phyloP scores from a whole-genome alignment of 2,113 vertebrate species.

The Brachyhypopomus gauderio region DNA sequence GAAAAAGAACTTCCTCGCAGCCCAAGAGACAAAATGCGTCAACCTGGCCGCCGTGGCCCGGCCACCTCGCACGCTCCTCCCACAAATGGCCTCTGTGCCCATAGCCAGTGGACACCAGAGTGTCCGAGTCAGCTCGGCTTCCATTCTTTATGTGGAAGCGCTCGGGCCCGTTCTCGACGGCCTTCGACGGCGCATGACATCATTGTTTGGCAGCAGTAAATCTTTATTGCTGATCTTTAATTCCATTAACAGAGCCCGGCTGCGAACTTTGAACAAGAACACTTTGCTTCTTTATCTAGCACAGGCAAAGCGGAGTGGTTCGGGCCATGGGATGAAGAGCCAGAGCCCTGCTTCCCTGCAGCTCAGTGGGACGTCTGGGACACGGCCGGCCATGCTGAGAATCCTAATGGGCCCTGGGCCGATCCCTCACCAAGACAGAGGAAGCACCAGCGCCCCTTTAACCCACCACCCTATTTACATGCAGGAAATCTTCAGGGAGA shows the following conservation, averaged over 20 bases:
- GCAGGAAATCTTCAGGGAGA: background rate
- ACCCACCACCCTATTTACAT: background rate
- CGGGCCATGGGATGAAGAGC: background rate
- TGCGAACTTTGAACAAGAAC: slow-evolving; percentile 35
- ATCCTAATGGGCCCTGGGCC: background rate
- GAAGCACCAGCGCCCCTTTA: background rate
- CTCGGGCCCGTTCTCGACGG: background rate
- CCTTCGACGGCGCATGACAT: background rate
- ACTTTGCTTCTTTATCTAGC: slow-evolving; percentile 12
- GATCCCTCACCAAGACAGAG: background rate
- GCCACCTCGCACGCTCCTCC: background rate
- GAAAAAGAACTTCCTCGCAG: background rate
- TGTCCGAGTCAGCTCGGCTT: background rate
- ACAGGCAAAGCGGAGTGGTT: background rate
- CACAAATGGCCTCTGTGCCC: background rate
- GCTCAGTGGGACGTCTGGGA: background rate
- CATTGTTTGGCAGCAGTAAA: background rate
- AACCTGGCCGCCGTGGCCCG: no score
- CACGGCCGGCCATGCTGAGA: background rate
- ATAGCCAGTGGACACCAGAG: no score
- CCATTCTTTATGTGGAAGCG: background rate
- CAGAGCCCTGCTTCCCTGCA: no score
- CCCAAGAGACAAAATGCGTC: background rate
- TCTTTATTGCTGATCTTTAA: slow-evolving; percentile 26
- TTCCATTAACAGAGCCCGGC: background rate